A percentile compares a stretch with the other conserved stretches of the same genome.
Evolutionary conservation across 2,888 invertebrate genomes (phyloP).

Genomic region (Ctenicera cuprea): DNA sequence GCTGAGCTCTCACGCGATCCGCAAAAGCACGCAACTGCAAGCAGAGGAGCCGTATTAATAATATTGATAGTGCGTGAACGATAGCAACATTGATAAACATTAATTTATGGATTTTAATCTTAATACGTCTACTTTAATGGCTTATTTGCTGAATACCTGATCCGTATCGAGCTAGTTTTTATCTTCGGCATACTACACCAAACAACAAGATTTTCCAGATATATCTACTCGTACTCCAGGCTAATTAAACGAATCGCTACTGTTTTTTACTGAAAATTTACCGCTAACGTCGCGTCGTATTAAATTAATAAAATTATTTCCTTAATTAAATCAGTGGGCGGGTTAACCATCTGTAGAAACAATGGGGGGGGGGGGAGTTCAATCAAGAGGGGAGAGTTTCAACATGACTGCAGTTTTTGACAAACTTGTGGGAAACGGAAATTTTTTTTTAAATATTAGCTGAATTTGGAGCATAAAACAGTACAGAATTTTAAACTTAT

Average conservation of each 20-base stretch:
- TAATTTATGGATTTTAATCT: constrained; percentile 59
- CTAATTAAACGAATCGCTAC: constrained; percentile 5
- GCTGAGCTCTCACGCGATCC: constrained; percentile 51
- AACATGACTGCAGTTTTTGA: too few species aligned
- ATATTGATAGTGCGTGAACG: constrained; percentile 53
- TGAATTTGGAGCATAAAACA: too few species aligned
- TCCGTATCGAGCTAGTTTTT: constrained; percentile 26
- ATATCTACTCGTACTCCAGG: not conserved
- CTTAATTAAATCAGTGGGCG: not conserved
- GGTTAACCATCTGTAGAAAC: too few species aligned
- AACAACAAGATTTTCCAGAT: constrained; percentile 4
- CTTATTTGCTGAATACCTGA: constrained; percentile 34
- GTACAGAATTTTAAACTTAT: too few species aligned
- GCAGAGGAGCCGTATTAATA: constrained; percentile 44
- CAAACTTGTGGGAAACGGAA: too few species aligned
- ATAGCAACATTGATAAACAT: constrained; percentile 56
- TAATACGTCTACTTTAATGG: constrained; percentile 47
- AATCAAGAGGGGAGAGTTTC: too few species aligned
- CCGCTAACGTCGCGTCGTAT: constrained; percentile 6
- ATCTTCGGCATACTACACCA: not conserved
- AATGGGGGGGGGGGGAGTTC: too few species aligned
- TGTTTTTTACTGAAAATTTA: not conserved
- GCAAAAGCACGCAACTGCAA: constrained; percentile 40
- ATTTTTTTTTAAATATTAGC: too few species aligned
- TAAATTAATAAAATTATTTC: not conserved